These are phyloP conservation scores for Drosophila ohnishii DNA, from an alignment of 1,140 invertebrate species.

Conservation along the genomic window DNA sequence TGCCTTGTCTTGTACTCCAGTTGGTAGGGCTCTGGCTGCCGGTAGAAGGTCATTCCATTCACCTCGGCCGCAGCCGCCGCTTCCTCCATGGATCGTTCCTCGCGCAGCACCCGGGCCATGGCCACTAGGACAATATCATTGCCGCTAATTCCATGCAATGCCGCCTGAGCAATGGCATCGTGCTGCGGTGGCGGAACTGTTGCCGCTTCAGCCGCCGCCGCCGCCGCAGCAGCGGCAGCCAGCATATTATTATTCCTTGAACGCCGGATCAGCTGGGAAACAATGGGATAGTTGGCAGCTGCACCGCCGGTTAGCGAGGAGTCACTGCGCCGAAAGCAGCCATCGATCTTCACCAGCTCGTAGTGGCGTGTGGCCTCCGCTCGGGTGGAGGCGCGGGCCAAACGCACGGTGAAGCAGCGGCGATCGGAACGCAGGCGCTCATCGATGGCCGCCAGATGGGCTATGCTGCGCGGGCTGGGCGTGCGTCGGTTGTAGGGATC, in stretches of 20 bases:
- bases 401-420: conserved; percentile 84
- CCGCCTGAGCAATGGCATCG: conserved; percentile 79
- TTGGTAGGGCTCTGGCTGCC: conserved; percentile 88
- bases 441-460: conserved; percentile 74
- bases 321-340: conserved; percentile 84
- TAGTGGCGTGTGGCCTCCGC: conserved; percentile 87
- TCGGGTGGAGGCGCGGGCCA: conserved; percentile 86
- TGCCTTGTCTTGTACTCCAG: conserved; percentile 94
- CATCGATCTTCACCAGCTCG: conserved; percentile 86
- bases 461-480: conserved; percentile 74
- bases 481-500: conserved; percentile 40
- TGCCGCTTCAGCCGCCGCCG: conserved; percentile 65
- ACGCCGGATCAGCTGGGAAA: conserved; percentile 84
- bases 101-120: conserved; percentile 86
- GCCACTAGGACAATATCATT: conserved; percentile 87
- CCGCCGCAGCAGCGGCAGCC: conserved; percentile 63
- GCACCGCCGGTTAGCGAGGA: conserved; percentile 81
- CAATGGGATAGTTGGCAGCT: conserved; percentile 82
- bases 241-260: conserved; percentile 79
- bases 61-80: conserved; percentile 3
- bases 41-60: conserved; percentile 82
- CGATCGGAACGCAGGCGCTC: conserved; percentile 73
- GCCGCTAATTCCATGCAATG: conserved; percentile 83
- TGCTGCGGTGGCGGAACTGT: conserved; percentile 73
- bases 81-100: conserved; percentile 27